Percentiles rank a stretch among this genome's conserved stretches.
Conservation (phyloP, 2,888 invertebrate genomes). For the Drosophila tripunctata region DNA sequence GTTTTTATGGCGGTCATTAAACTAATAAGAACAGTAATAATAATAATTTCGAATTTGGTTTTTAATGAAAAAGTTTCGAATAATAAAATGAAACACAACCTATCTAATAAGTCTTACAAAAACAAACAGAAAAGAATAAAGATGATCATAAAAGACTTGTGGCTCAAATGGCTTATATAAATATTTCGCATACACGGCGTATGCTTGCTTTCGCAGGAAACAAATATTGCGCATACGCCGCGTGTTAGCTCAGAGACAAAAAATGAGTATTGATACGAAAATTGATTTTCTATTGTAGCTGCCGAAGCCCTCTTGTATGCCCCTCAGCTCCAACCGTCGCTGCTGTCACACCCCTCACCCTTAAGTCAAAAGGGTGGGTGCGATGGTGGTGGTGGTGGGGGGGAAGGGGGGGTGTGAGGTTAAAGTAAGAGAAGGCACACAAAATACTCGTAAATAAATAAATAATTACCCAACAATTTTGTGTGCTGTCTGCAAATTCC, state of each 20-base stretch:
- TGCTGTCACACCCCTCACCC: too few relatives aligned
- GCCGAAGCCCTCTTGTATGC: neutral
- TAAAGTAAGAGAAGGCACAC: neutral
- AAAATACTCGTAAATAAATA: slow-evolving; percentile 27
- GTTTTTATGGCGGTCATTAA: too few relatives aligned
- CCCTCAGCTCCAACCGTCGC: neutral
- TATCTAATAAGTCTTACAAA: neutral
- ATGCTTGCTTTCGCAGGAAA: neutral
- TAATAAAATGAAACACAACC: too few relatives aligned
- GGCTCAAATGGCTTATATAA: slow-evolving; percentile 21
- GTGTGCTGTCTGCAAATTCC: slow-evolving; percentile 71
- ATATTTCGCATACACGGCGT: slow-evolving; percentile 39
- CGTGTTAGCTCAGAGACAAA: neutral
- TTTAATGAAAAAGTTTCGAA: too few relatives aligned
- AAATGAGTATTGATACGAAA: slow-evolving; percentile 3
- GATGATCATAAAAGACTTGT: slow-evolving; percentile 18
- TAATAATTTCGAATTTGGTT: too few relatives aligned
- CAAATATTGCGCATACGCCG: slow-evolving; percentile 60
- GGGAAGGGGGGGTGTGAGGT: neutral
- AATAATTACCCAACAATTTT: slow-evolving; percentile 71
- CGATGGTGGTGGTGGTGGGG: neutral
- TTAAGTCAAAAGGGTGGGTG: too few relatives aligned
- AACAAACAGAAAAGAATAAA: neutral
- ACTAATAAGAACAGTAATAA: too few relatives aligned
- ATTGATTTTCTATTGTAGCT: slow-evolving; percentile 5